These are phyloP conservation scores for Calephelis nemesis DNA, from an alignment of 1,140 invertebrate species.

Conservation along the genomic window DNA sequence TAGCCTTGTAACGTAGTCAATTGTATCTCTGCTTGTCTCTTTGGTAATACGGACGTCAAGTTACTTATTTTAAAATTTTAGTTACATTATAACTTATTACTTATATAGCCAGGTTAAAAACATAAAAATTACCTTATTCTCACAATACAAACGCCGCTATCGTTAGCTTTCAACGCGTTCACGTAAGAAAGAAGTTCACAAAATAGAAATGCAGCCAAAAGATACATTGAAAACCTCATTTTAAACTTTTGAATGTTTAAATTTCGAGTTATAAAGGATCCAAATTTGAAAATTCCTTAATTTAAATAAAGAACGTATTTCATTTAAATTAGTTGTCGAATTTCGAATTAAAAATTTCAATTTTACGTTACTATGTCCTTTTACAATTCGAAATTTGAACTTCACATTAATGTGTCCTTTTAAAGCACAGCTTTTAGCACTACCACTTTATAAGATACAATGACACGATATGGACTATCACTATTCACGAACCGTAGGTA, in stretches of 20 bases:
- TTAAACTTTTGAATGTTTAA: too few relatives aligned
- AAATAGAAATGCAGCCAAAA: slow-evolving; percentile 29
- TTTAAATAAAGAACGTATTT: too few relatives aligned
- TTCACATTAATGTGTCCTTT: background rate
- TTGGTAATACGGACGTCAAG: too few relatives aligned
- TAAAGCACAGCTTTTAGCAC: slow-evolving; percentile 20
- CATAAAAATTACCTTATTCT: slow-evolving; percentile 37
- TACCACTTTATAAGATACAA: slow-evolving; percentile 25
- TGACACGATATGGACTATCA: slow-evolving; percentile 25
- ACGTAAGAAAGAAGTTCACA: slow-evolving; percentile 30
- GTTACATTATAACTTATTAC: too few relatives aligned
- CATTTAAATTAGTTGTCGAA: too few relatives aligned
- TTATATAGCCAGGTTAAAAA: slow-evolving; percentile 1
- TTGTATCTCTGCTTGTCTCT: too few relatives aligned
- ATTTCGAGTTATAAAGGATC: too few relatives aligned
- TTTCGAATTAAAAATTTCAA: background rate
- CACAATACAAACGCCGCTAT: slow-evolving; percentile 45
- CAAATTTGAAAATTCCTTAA: too few relatives aligned
- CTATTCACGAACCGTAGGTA: slow-evolving; percentile 21
- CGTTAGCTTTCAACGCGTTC: slow-evolving; percentile 33
- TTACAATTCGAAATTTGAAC: background rate
- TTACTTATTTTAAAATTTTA: too few relatives aligned
- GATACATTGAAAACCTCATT: too few relatives aligned
- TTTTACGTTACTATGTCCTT: background rate
- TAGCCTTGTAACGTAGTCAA: too few relatives aligned